Percentiles rank a stretch among this genome's conserved stretches.
These are phyloP conservation scores for Diachrysia chrysitis DNA, from an alignment of 2,888 invertebrate species.

Conservation along the genomic window DNA sequence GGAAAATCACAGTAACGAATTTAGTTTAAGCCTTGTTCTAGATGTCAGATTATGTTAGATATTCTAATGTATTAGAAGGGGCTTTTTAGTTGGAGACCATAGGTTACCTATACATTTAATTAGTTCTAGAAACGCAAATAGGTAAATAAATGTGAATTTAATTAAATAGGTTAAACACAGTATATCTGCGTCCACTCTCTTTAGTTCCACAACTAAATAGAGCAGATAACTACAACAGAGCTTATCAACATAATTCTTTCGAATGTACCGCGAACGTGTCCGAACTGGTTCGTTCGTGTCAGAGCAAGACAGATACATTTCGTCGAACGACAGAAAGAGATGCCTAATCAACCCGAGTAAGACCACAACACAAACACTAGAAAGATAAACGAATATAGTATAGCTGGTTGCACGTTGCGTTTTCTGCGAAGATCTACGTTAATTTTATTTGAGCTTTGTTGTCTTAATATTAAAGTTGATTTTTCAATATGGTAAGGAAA, in stretches of 20 bases:
- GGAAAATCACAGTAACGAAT: too few relatives aligned
- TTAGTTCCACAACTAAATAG: slow-evolving; percentile 59
- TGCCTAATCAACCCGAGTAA: slow-evolving; percentile 64
- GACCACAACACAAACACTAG: slow-evolving; percentile 76
- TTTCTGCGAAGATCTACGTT: slow-evolving; percentile 58
- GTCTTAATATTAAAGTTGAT: slow-evolving; percentile 19
- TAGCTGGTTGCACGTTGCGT: slow-evolving; percentile 68
- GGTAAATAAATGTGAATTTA: not conserved
- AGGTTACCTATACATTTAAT: too few relatives aligned
- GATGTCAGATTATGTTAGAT: too few relatives aligned
- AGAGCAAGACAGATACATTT: slow-evolving; percentile 61
- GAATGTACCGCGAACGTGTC: slow-evolving; percentile 69
- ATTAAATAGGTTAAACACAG: slow-evolving; percentile 48
- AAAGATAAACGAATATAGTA: slow-evolving; percentile 66
- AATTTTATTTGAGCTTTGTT: slow-evolving; percentile 46
- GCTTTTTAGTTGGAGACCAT: too few relatives aligned
- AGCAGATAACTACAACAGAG: slow-evolving; percentile 53
- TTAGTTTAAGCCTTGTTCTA: too few relatives aligned
- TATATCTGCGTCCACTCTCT: slow-evolving; percentile 43
- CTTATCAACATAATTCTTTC: slow-evolving; percentile 69
- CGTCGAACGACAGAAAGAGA: slow-evolving; percentile 64
- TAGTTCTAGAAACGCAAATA: not conserved
- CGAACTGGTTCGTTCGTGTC: slow-evolving; percentile 74
- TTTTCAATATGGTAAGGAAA: slow-evolving; percentile 33
- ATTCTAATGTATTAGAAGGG: too few relatives aligned